Conservation (phyloP, 2,113 vertebrate species). For the Saccopteryx bilineata region DNA sequence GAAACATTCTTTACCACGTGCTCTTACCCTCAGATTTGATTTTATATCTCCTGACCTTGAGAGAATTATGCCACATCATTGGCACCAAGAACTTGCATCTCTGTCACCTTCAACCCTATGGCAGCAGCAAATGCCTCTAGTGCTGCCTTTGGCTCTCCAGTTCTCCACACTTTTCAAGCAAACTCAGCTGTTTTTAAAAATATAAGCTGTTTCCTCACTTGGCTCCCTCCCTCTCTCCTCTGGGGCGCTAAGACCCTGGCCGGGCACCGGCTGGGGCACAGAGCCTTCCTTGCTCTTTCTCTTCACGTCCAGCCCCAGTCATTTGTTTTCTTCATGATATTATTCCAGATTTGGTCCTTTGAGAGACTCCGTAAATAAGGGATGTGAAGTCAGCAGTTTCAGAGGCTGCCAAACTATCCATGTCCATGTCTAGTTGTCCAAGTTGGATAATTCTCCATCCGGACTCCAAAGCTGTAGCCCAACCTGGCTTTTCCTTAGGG, state of each 20-base stretch:
- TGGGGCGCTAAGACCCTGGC: neutral
- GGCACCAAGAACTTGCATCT: neutral
- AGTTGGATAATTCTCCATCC: neutral
- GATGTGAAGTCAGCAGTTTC: conserved; percentile 1
- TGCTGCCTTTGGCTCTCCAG: conserved; percentile 1
- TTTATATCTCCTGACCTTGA: conserved; percentile 8
- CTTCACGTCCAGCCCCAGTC: conserved; percentile 19
- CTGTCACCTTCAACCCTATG: neutral
- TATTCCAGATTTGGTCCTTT: conserved; percentile 24
- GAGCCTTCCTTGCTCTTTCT: neutral
- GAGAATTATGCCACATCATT: neutral
- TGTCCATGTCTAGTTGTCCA: neutral
- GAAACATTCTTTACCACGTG: neutral
- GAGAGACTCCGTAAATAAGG: neutral
- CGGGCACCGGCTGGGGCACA: neutral
- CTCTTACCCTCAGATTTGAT: neutral
- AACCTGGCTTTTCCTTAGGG: neutral
- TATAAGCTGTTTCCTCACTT: neutral
- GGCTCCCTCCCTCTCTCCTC: neutral
- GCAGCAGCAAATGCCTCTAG: neutral
- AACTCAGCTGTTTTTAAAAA: neutral
- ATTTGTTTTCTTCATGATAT: conserved; percentile 3
- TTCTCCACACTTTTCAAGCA: neutral
- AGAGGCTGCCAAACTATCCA: neutral
- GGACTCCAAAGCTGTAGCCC: neutral